Evolutionary conservation across 1,140 invertebrate species (phyloP).

Genomic region (Heliconius hewitsoni): DNA sequence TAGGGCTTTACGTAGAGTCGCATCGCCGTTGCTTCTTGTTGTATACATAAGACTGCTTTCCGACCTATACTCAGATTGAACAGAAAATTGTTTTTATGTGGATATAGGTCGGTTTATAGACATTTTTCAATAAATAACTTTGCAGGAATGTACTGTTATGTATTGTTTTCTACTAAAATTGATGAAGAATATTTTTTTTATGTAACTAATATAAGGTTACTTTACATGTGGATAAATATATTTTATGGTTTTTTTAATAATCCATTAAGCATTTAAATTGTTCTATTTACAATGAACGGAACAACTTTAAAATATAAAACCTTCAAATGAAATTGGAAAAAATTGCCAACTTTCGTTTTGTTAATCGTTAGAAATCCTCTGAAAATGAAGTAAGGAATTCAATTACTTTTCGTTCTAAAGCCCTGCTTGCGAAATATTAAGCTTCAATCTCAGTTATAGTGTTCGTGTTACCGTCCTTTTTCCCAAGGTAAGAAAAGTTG

Average conservation of each 20-base stretch:
- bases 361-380: slow-evolving; percentile 14
- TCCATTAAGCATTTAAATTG: too few species aligned
- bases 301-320: neutral
- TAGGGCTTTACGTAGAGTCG: slow-evolving; percentile 59
- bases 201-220: too few species aligned
- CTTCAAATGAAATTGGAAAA: slow-evolving; percentile 7
- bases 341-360: slow-evolving; percentile 8
- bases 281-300: neutral
- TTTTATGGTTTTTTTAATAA: too few species aligned
- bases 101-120: too few species aligned
- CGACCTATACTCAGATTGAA: slow-evolving; percentile 16
- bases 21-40: slow-evolving; percentile 61
- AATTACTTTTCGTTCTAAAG: slow-evolving; percentile 7
- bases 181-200: too few species aligned
- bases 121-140: too few species aligned
- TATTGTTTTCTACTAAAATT: too few species aligned
- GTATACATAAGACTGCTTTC: slow-evolving; percentile 41
- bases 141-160: too few species aligned
- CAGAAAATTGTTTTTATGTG: neutral
- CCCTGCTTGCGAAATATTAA: slow-evolving; percentile 8
- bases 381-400: slow-evolving; percentile 9
- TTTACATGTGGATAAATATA: too few species aligned
- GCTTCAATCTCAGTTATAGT: slow-evolving; percentile 13
- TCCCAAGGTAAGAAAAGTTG: slow-evolving; percentile 6
- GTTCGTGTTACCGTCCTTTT: slow-evolving; percentile 5